Conservation (phyloP, 2,888 invertebrate species). For the Aporophyla nigra region DNA sequence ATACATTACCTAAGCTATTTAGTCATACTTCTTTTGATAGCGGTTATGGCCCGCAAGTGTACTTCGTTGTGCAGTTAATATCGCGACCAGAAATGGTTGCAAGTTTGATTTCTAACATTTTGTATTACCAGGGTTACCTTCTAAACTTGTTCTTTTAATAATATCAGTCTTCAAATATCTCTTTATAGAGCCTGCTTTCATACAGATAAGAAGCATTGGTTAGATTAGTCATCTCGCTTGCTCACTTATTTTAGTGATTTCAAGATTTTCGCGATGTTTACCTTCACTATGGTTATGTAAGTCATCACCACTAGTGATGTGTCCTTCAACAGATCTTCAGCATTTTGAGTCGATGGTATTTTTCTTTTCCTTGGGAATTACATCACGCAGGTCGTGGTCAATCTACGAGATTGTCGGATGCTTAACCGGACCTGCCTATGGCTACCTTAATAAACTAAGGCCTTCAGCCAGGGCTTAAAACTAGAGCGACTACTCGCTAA, state of each 20-base stretch:
- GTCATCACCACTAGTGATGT: neutral
- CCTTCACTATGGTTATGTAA: neutral
- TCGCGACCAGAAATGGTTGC: neutral
- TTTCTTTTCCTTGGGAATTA: too few relatives aligned
- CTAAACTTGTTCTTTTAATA: neutral
- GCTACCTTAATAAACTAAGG: too few relatives aligned
- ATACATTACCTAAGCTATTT: slow-evolving; percentile 73
- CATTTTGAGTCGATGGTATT: too few relatives aligned
- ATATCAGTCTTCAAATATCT: neutral
- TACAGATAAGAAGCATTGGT: neutral
- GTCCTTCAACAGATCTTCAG: too few relatives aligned
- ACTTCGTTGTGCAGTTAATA: slow-evolving; percentile 1
- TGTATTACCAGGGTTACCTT: neutral
- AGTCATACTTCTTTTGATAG: slow-evolving; percentile 67
- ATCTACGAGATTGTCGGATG: too few relatives aligned
- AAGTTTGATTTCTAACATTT: neutral
- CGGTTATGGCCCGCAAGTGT: slow-evolving; percentile 21
- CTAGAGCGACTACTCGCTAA: too few relatives aligned
- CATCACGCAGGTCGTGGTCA: too few relatives aligned
- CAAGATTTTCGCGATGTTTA: neutral
- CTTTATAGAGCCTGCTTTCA: neutral
- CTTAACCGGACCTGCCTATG: too few relatives aligned
- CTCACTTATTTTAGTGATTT: neutral
- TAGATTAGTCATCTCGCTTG: neutral
- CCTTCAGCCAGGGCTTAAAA: too few relatives aligned